A percentile compares a stretch with the other conserved stretches of the same genome.
Conservation (phyloP, 1,140 invertebrate species). For the Trichogramma pretiosum region DNA sequence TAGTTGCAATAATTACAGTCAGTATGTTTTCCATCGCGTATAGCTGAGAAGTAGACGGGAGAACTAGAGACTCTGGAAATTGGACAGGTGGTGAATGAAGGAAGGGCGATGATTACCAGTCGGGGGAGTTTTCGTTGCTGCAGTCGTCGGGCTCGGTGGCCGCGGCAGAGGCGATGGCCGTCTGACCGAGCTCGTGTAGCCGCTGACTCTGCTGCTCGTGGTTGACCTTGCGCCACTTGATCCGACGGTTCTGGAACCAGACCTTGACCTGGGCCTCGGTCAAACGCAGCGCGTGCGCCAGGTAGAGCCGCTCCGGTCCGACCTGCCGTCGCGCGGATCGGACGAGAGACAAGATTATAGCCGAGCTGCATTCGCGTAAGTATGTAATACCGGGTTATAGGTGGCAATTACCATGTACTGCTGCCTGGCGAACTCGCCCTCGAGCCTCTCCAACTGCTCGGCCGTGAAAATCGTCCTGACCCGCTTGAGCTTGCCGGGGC, state of each 20-base stretch:
- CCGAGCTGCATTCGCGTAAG: too few relatives aligned
- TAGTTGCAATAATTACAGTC: too few relatives aligned
- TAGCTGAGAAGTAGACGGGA: too few relatives aligned
- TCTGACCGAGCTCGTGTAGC: conserved; percentile 65
- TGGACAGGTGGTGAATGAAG: too few relatives aligned
- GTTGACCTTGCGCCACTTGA: conserved; percentile 93
- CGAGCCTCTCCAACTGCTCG: conserved; percentile 82
- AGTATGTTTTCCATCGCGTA: too few relatives aligned
- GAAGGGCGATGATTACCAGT: too few relatives aligned
- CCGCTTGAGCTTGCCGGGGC: conserved; percentile 55
- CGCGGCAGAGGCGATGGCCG: conserved; percentile 29
- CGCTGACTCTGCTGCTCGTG: conserved; percentile 83
- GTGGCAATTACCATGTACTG: conserved; percentile 72
- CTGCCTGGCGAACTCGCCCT: conserved; percentile 85
- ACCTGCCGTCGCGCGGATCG: too few relatives aligned
- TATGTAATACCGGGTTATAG: too few relatives aligned
- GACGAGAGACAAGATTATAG: too few relatives aligned
- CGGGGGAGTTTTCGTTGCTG: conserved; percentile 33
- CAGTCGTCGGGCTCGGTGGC: conserved; percentile 38
- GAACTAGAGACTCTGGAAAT: too few relatives aligned
- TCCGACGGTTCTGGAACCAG: conserved; percentile 94
- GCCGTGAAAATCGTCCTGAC: conserved; percentile 91
- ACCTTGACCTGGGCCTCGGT: conserved; percentile 94
- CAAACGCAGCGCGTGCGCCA: conserved; percentile 78
- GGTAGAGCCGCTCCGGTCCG: conserved; percentile 80